Evolutionary conservation across 1,140 invertebrate genomes (phyloP).

Genomic region (Acarapis woodi): DNA sequence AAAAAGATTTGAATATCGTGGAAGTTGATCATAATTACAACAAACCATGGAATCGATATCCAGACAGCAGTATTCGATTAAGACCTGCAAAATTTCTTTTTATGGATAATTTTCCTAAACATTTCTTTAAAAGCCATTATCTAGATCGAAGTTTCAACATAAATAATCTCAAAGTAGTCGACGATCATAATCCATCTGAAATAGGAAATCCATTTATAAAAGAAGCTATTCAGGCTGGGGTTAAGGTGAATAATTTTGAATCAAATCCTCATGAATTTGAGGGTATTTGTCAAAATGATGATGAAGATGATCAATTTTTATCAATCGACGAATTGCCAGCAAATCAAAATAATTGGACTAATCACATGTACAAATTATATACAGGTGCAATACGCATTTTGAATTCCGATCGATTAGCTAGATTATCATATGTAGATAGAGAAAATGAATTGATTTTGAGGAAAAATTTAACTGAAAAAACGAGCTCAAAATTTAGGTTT

Average conservation of each 20-base stretch:
- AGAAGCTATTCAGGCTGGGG: conserved; percentile 1
- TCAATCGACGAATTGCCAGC: conserved; percentile 10
- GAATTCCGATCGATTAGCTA: conserved; percentile 33
- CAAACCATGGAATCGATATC: conserved; percentile 34
- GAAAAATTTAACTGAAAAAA: conserved; percentile 34
- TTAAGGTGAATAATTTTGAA: too few species aligned
- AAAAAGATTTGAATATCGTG: conserved; percentile 15
- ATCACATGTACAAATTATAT: conserved; percentile 31
- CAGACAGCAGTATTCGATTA: conserved; percentile 28
- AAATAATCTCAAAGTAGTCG: conserved; percentile 3
- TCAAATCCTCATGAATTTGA: too few species aligned
- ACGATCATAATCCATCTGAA: background rate
- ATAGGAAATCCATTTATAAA: background rate
- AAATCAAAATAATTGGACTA: conserved; percentile 30
- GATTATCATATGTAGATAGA: conserved; percentile 25
- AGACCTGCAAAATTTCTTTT: conserved; percentile 24
- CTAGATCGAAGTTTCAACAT: background rate
- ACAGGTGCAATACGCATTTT: conserved; percentile 32
- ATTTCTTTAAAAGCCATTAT: conserved; percentile 1
- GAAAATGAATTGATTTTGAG: conserved; percentile 29
- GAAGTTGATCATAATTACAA: conserved; percentile 33
- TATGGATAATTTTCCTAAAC: conserved; percentile 17
- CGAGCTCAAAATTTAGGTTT: conserved; percentile 27
- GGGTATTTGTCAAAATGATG: background rate
- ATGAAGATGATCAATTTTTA: conserved; percentile 21